Evolutionary conservation across 2,888 invertebrate genomes (phyloP), one percentile per base, ranked within the genome.

Genomic region (Drosophila eohydei): DNA sequence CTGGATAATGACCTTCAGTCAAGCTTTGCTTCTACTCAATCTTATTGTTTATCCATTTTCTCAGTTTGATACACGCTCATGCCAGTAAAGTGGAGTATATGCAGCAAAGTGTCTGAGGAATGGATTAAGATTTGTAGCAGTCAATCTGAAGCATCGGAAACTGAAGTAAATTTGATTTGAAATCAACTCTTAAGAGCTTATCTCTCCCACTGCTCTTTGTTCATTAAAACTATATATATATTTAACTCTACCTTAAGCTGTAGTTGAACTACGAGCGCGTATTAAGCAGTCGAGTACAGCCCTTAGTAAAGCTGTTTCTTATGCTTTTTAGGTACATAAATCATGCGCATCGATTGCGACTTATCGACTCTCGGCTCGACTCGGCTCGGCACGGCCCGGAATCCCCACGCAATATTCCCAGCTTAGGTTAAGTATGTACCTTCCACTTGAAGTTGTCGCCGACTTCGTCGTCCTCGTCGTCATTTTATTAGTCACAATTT

Each of bases 401-500:
- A 77, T 70, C 62, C 82, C 80, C 83, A 80, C 80, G 78, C 64
- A 46, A 69, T 63, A 28, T 67, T 43, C 59, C 38, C 62, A 44
- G 54, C 55, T 51, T 41, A 54, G 46, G 38, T 9, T 21, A 76
- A 60, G 52, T 70, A 56, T 52, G 44, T 57, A 51, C 26, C 52
- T 71, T 60, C 48, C 55, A 78, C 71, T 67, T 79, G 80, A 63
- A 28, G 36, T 38, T 34, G 61, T 55, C 57, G 60, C 16, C 44
- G 57, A 60, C 32, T 28, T 32, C 34, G 60, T 43, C 54, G 60
- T 26, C 41, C 54, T 55, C 66, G 54, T 73, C 66, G 73, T 74
- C 59, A 63, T 64, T 69, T 75, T 83, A 83, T 85, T 75, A 80
- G 81, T 85, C 75, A 78, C 73, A 75, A 80, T 75, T 83, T 70